Conservation (phyloP, 2,888 invertebrate genomes). For the Latheticus oryzae region DNA sequence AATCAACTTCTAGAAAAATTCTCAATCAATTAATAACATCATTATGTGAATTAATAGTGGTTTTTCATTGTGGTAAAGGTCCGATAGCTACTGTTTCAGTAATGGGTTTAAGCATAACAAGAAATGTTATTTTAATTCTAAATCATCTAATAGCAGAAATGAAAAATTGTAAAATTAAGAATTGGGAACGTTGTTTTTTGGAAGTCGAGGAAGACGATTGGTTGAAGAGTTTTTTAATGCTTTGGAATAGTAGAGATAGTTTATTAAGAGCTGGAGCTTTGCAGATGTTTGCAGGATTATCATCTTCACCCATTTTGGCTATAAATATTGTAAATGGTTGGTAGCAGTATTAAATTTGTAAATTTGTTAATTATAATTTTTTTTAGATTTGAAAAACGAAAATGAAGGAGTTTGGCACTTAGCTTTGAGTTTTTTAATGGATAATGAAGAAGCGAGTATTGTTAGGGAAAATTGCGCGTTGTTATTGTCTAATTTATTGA, state of each 20-base stretch:
- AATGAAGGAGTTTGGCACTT: conserved; percentile 61
- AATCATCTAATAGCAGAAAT: conserved; percentile 69
- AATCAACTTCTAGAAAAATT: conserved; percentile 53
- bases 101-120: conserved; percentile 70
- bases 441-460: conserved; percentile 68
- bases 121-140: conserved; percentile 68
- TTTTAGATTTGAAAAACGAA: conserved; percentile 51
- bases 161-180: conserved; percentile 63
- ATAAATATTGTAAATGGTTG: conserved; percentile 59
- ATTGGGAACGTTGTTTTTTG: conserved; percentile 61
- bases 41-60: conserved; percentile 67
- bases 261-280: conserved; percentile 68
- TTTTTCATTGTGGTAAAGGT: conserved; percentile 68
- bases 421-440: conserved; percentile 60
- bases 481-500: conserved; percentile 66
- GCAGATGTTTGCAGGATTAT: conserved; percentile 67
- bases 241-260: conserved; percentile 68
- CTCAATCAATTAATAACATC: conserved; percentile 63
- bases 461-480: conserved; percentile 70
- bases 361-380: too few relatives aligned
- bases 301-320: conserved; percentile 57
- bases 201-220: conserved; percentile 51
- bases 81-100: conserved; percentile 67
- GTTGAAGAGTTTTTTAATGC: conserved; percentile 63
- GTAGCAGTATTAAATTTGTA: conserved; percentile 2